phyloP scores from a whole-genome alignment of 2,113 vertebrate species.

The pig (Sus scrofa) region T2T-Sscrofa CM000823.6:66247501-66248000 shows the following conservation, averaged over 20 bases:
- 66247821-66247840: neutral
- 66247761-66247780: neutral
- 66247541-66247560: neutral
- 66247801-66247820: neutral
- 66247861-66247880: neutral
- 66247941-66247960: neutral
- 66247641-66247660: rapidly evolving
- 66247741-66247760: neutral
- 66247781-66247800: neutral
- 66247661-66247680: neutral
- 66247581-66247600: neutral
- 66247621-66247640: neutral
- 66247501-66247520: neutral
- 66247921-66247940: neutral
- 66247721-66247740: neutral
- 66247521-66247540: neutral
- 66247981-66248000: neutral
- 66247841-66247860: neutral
- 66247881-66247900: neutral
- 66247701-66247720: neutral
- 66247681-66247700: neutral
- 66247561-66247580: neutral
- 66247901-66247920: neutral
- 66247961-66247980: no score
- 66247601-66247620: neutral